Conservation (phyloP, 1,140 invertebrate species). For the Diploscapter pachys region DNA sequence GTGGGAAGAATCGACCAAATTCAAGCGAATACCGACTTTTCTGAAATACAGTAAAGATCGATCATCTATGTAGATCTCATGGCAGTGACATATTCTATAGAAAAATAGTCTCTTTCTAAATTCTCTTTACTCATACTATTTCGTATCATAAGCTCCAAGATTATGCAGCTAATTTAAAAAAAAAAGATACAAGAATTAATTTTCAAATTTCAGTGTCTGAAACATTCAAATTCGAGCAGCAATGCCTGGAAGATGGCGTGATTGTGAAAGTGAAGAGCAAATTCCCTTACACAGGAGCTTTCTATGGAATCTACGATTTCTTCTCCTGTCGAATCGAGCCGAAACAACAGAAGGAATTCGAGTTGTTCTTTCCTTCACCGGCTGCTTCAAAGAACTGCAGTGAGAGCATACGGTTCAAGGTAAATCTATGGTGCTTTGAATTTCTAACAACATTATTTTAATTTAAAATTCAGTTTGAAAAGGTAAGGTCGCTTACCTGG, state of each 20-base stretch:
- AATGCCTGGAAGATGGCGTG: conserved; percentile 50
- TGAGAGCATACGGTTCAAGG: conserved; percentile 54
- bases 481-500: no score
- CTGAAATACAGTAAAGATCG: no score
- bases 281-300: conserved; percentile 56
- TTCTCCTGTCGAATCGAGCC: conserved; percentile 57
- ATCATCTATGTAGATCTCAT: no score
- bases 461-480: no score
- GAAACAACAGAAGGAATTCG: conserved; percentile 48
- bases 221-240: conserved; percentile 51
- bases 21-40: no score
- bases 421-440: conserved; percentile 18
- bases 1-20: no score
- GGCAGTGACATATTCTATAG: no score
- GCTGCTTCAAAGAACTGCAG: conserved; percentile 49
- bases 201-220: conserved; percentile 47
- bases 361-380: conserved; percentile 55
- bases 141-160: no score
- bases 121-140: no score
- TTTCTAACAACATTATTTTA: not conserved
- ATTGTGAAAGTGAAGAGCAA: conserved; percentile 41
- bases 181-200: conserved; percentile 5
- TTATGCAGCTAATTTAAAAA: no score
- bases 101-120: no score
- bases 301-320: conserved; percentile 58